These are phyloP conservation scores for Ageneiosus marmoratus DNA, from an alignment of 2,113 vertebrate species.

Conservation along the genomic window DNA sequence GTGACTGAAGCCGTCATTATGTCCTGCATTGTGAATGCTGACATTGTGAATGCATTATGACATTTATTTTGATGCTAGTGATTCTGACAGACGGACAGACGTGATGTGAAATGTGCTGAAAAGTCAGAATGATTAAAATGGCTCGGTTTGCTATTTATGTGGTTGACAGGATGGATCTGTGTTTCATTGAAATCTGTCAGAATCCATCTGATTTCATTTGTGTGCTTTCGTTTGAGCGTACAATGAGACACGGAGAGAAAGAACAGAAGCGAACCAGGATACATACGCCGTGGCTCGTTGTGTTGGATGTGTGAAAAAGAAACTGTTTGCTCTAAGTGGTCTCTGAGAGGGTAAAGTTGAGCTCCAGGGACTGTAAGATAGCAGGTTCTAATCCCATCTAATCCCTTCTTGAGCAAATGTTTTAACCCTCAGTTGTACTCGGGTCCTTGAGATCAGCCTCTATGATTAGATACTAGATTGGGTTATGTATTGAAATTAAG, in stretches of 20 bases:
- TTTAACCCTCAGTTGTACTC: not conserved
- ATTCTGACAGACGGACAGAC: slow-evolving; percentile 23
- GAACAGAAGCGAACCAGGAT: not conserved
- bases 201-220: slow-evolving; percentile 32
- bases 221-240: not conserved
- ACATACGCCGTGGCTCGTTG: not conserved
- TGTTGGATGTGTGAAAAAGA: not conserved
- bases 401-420: not conserved
- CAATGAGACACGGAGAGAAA: not conserved
- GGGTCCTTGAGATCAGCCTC: not conserved
- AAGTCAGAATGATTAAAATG: slow-evolving; percentile 44
- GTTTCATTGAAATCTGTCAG: slow-evolving; percentile 32
- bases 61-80: slow-evolving; percentile 2
- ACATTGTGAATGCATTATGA: not conserved
- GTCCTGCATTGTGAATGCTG: slow-evolving; percentile 3
- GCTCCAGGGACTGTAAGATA: not conserved
- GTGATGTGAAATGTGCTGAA: slow-evolving; percentile 35
- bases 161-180: slow-evolving; percentile 34
- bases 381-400: not conserved
- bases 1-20: slow-evolving; percentile 18
- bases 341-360: not conserved
- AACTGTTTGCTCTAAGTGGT: not conserved
- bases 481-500: slow-evolving; percentile 27
- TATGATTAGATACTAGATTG: not conserved
- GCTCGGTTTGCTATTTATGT: slow-evolving; percentile 5